A percentile compares a stretch with the other conserved stretches of the same genome.
phyloP scores from a whole-genome alignment of 2,888 invertebrate species.

The Iselma pallidipennis region DNA sequence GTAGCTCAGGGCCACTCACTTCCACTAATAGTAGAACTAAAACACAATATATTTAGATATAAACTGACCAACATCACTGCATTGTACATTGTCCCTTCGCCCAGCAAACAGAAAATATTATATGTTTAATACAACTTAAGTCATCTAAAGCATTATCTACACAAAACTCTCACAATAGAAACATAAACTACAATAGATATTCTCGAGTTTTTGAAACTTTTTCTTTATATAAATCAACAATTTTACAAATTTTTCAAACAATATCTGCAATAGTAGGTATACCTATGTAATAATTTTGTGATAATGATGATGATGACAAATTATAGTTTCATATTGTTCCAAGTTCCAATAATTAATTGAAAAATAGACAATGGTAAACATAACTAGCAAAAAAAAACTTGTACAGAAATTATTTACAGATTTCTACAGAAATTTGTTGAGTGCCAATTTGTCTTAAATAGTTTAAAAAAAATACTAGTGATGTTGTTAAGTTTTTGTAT shows the following conservation, averaged over 20 bases:
- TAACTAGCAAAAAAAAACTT: conserved; percentile 18
- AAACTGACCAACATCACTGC: conserved; percentile 29
- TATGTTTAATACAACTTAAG: too few species aligned
- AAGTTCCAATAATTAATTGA: conserved; percentile 10
- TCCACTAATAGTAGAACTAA: conserved; percentile 53
- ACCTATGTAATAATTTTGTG: too few species aligned
- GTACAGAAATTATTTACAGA: conserved; percentile 48
- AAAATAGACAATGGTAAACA: conserved; percentile 28
- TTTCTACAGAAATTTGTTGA: conserved; percentile 48
- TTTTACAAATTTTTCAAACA: not conserved
- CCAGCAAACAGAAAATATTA: not conserved
- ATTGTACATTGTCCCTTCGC: not conserved
- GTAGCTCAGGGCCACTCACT: conserved; percentile 59
- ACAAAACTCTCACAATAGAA: too few species aligned
- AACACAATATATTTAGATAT: conserved; percentile 29
- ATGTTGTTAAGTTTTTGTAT: conserved; percentile 46
- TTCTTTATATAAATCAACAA: too few species aligned
- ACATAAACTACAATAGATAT: too few species aligned
- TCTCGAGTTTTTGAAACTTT: too few species aligned
- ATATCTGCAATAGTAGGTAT: too few species aligned
- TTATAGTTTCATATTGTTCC: not conserved
- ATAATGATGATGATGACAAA: not conserved
- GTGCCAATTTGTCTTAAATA: conserved; percentile 55
- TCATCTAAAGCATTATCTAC: too few species aligned
- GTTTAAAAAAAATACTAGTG: conserved; percentile 29